Percentiles rank a stretch among this genome's conserved stretches.
Conservation (phyloP, 2,113 vertebrate genomes). For the Agapornis roseicollis region DNA sequence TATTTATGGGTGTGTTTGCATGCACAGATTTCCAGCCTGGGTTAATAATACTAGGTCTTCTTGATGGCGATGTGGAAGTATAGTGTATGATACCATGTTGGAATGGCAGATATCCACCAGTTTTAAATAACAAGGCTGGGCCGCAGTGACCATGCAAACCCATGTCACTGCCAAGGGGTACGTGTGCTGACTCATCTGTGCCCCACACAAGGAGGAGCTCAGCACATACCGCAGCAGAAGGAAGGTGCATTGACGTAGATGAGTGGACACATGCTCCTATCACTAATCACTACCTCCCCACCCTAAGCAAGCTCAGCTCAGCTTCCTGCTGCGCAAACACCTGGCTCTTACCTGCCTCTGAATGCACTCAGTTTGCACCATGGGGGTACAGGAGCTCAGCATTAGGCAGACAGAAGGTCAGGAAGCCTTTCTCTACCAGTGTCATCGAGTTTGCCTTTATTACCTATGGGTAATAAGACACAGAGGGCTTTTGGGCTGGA, state of each 20-base stretch:
- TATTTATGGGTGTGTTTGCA: accelerated
- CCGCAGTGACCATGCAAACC: background rate
- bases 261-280: background rate
- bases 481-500: background rate
- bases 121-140: background rate
- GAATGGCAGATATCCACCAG: background rate
- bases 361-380: accelerated
- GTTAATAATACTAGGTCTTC: background rate
- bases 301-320: background rate
- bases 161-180: background rate
- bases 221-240: background rate
- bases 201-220: background rate
- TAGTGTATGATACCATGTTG: background rate
- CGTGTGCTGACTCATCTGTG: background rate
- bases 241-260: background rate
- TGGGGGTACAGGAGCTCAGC: background rate
- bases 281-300: background rate
- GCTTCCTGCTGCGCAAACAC: background rate
- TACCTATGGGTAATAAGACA: background rate
- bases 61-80: background rate
- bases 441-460: background rate
- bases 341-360: background rate
- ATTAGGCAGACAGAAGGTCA: background rate
- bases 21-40: background rate
- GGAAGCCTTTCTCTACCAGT: background rate